Evolutionary conservation across 1,140 invertebrate species (phyloP).

Genomic region (Zaprionus africanus): DNA sequence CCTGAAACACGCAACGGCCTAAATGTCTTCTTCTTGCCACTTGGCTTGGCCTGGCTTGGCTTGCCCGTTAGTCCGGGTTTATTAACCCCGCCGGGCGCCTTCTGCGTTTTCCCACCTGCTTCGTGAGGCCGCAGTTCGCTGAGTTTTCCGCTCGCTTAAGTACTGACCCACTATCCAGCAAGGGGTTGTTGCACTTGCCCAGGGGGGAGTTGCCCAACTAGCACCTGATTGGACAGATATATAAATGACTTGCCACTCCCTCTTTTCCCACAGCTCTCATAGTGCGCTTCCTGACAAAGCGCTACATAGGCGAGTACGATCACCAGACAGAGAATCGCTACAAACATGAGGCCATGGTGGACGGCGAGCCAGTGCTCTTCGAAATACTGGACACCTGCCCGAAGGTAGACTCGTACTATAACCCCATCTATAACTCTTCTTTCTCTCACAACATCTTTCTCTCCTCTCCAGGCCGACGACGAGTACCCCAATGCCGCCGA

Average conservation of each 20-base stretch:
- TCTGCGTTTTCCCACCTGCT: slow-evolving; percentile 60
- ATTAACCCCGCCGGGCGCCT: slow-evolving; percentile 63
- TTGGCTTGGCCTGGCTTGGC: slow-evolving; percentile 12
- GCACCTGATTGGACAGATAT: slow-evolving; percentile 64
- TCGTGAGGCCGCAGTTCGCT: slow-evolving; percentile 14
- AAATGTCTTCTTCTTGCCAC: slow-evolving; percentile 32
- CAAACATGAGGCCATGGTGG: slow-evolving; percentile 95
- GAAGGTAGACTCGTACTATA: slow-evolving; percentile 57
- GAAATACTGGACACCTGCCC: slow-evolving; percentile 96
- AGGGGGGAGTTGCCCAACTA: slow-evolving; percentile 24
- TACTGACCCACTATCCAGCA: slow-evolving; percentile 61
- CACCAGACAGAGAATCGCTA: slow-evolving; percentile 97
- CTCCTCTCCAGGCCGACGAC: slow-evolving; percentile 85
- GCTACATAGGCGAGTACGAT: slow-evolving; percentile 97
- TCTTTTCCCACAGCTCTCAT: slow-evolving; percentile 90
- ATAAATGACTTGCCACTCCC: slow-evolving; percentile 53
- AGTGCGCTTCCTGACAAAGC: slow-evolving; percentile 94
- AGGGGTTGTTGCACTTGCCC: slow-evolving; percentile 30
- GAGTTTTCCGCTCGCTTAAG: slow-evolving; percentile 62
- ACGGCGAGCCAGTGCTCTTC: slow-evolving; percentile 94
- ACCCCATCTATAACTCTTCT: no score
- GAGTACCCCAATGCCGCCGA: slow-evolving; percentile 90
- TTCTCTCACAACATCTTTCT: not conserved
- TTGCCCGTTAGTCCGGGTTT: slow-evolving; percentile 47
- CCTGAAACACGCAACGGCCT: slow-evolving; percentile 70